Conservation (phyloP, 2,888 invertebrate genomes). For the Drosophila anomalipes region DNA sequence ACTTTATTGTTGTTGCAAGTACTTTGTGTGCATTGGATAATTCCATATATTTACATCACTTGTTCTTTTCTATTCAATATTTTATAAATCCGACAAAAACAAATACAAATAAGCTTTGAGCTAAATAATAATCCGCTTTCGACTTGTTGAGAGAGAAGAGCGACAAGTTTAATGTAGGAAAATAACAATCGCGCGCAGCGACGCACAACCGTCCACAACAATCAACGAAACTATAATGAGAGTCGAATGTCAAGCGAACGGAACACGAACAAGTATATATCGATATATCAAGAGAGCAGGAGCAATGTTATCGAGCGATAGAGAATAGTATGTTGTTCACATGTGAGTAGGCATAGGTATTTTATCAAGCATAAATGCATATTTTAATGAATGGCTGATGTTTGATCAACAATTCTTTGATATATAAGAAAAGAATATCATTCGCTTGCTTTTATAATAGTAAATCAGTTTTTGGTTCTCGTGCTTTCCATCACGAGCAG, state of each 20-base stretch:
- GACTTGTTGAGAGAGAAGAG: constrained; percentile 40
- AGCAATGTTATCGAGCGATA: constrained; percentile 9
- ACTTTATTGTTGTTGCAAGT: constrained; percentile 40
- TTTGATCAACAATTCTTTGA: not conserved
- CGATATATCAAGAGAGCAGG: constrained; percentile 26
- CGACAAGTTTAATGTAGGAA: constrained; percentile 35
- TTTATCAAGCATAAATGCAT: not conserved
- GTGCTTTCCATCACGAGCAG: constrained; percentile 1
- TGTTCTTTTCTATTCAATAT: constrained; percentile 46
- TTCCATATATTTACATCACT: constrained; percentile 36
- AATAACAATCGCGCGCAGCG: constrained; percentile 18
- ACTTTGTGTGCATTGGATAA: constrained; percentile 25
- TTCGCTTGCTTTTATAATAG: not conserved
- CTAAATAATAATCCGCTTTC: constrained; percentile 39
- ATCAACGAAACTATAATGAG: constrained; percentile 49
- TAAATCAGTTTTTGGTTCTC: not conserved
- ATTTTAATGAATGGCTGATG: not conserved
- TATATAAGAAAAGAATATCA: not conserved
- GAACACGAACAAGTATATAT: constrained; percentile 3
- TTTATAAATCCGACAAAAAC: constrained; percentile 27
- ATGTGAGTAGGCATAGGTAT: not conserved
- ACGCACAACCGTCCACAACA: constrained; percentile 39
- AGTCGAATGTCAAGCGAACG: not conserved
- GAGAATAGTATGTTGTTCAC: constrained; percentile 25
- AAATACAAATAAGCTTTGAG: constrained; percentile 14